These are phyloP conservation scores for Steromphala cineraria DNA, from an alignment of 2,888 invertebrate species.

Conservation along the genomic window DNA sequence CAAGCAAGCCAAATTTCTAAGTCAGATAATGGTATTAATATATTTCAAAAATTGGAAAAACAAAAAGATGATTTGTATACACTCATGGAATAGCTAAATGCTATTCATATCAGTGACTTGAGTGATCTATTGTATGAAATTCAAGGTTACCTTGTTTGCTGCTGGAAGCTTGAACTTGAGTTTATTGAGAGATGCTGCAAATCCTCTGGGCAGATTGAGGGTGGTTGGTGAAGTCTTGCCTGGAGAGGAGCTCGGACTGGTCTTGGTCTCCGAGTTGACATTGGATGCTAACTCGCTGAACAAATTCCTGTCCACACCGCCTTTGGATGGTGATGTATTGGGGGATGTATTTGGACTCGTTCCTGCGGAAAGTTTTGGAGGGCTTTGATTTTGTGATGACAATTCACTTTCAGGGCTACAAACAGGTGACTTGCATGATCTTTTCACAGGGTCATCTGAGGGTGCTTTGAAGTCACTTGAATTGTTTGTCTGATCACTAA, in stretches of 20 bases:
- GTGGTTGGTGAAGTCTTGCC: neutral
- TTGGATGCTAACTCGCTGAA: conserved; percentile 9
- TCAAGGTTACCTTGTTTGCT: neutral
- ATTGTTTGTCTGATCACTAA: neutral
- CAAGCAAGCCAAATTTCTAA: too few species aligned
- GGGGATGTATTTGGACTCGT: neutral
- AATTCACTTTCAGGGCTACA: neutral
- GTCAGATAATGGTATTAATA: too few species aligned
- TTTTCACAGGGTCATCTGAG: neutral
- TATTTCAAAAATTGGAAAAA: too few species aligned
- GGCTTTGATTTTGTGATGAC: neutral
- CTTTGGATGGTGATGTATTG: neutral
- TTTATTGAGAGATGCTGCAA: conserved; percentile 5
- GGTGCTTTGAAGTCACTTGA: neutral
- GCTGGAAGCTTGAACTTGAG: neutral
- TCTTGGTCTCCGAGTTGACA: conserved; percentile 4
- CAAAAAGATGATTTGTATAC: too few species aligned
- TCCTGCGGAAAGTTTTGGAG: neutral
- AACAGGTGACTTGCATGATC: neutral
- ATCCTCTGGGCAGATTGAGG: neutral
- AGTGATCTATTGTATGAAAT: neutral
- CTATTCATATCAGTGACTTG: too few species aligned
- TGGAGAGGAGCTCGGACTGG: neutral
- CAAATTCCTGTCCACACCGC: neutral
- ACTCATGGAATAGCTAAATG: too few species aligned